Evolutionary conservation across 2,888 invertebrate genomes (phyloP).

Genomic region (Omphaloscelis lunosa): DNA sequence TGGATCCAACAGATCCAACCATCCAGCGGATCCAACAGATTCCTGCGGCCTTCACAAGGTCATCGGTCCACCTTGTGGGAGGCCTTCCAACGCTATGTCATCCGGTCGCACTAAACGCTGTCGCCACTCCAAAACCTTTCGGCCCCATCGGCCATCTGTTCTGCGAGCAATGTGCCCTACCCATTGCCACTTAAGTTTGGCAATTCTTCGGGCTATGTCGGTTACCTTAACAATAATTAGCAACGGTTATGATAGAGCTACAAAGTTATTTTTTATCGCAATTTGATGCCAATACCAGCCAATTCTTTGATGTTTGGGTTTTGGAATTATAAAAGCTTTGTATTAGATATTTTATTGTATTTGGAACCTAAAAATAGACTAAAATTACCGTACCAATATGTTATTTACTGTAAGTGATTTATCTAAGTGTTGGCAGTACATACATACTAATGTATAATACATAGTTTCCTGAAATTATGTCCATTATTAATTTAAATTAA

Average conservation of each 20-base stretch:
- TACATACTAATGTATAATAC: background rate
- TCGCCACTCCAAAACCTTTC: too few species aligned
- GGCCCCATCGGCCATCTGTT: too few species aligned
- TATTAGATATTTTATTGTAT: background rate
- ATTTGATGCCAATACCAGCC: background rate
- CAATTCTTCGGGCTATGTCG: too few species aligned
- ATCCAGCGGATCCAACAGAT: too few species aligned
- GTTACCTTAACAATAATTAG: too few species aligned
- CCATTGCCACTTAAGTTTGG: too few species aligned
- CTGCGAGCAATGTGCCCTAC: too few species aligned
- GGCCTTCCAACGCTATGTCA: too few species aligned
- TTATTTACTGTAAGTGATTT: background rate
- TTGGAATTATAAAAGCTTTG: background rate
- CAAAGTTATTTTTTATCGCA: background rate
- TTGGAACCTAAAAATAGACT: background rate
- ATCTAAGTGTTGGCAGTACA: background rate
- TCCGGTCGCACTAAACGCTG: too few species aligned
- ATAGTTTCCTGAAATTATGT: slow-evolving; percentile 12
- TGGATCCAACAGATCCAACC: too few species aligned
- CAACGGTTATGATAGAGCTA: background rate
- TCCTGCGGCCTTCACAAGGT: too few species aligned
- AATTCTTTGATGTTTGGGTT: background rate
- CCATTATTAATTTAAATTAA: background rate
- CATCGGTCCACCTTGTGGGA: too few species aligned
- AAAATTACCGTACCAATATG: background rate